Percentiles rank a stretch among this genome's conserved stretches.
Conservation (phyloP, 2,888 invertebrate genomes). For the Carabus problematicus region DNA sequence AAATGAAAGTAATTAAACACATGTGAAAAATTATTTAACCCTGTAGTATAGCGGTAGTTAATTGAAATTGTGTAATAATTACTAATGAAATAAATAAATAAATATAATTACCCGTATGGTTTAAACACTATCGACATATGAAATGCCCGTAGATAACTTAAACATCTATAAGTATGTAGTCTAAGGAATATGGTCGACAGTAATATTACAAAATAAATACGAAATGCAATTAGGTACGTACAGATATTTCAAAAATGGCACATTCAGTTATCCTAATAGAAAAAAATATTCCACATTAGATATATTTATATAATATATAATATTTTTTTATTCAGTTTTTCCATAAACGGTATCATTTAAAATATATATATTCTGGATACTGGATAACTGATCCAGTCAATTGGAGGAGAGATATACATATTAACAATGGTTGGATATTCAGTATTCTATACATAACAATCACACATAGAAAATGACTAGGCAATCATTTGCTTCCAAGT, state of each 20-base stretch:
- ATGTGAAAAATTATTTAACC: conserved; percentile 12
- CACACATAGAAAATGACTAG: conserved; percentile 30
- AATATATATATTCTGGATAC: conserved; percentile 14
- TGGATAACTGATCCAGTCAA: too few relatives aligned
- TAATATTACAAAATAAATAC: too few relatives aligned
- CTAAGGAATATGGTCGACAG: too few relatives aligned
- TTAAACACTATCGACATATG: conserved; percentile 2
- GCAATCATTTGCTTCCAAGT: too few relatives aligned
- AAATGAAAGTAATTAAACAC: not conserved
- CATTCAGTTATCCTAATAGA: conserved; percentile 26
- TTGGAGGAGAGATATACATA: conserved; percentile 1
- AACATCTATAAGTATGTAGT: too few relatives aligned
- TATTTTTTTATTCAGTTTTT: conserved; percentile 23
- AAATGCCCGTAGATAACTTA: not conserved
- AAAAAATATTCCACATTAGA: conserved; percentile 35
- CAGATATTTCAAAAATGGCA: conserved; percentile 17
- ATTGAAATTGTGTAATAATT: conserved; percentile 9
- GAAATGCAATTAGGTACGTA: too few relatives aligned
- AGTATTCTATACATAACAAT: conserved; percentile 24
- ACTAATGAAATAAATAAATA: not conserved
- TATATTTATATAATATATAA: conserved; percentile 19
- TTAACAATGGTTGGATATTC: conserved; percentile 21
- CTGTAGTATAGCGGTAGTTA: conserved; percentile 16
- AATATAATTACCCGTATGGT: conserved; percentile 15
- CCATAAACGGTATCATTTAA: conserved; percentile 22